Percentiles rank a stretch among this genome's conserved stretches.
These are phyloP conservation scores for Ascidia mentula DNA, from an alignment of 23 tunicate genomes.

Conservation along the genomic window DNA sequence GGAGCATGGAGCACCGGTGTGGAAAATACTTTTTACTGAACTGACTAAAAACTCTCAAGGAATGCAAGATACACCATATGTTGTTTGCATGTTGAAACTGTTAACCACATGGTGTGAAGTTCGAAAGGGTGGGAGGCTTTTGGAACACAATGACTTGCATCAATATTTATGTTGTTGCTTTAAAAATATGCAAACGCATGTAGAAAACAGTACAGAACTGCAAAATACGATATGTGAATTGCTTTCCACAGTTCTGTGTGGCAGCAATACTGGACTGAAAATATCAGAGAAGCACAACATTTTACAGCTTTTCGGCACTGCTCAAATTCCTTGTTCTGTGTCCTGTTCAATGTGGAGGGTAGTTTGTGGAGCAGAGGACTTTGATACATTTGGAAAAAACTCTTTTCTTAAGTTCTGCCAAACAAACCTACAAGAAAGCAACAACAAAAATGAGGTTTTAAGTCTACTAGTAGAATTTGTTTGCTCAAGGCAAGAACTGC, in stretches of 20 bases:
- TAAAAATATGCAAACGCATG: neutral
- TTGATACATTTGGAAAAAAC: neutral
- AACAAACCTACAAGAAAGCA: slow-evolving; percentile 20
- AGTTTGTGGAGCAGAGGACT: neutral
- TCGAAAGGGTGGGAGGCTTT: slow-evolving; percentile 9
- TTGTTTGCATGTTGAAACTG: slow-evolving; percentile 11
- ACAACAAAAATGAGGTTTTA: slow-evolving; percentile 7
- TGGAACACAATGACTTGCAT: slow-evolving; percentile 1
- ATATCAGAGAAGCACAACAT: neutral
- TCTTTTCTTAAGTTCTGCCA: slow-evolving; percentile 55
- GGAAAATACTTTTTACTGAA: slow-evolving; percentile 37
- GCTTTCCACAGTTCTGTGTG: slow-evolving; percentile 29
- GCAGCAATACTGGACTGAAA: slow-evolving; percentile 15
- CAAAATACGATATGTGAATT: slow-evolving; percentile 14
- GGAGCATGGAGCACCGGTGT: slow-evolving; percentile 35
- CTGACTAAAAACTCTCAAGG: slow-evolving; percentile 2
- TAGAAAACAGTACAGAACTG: neutral
- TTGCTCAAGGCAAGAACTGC: slow-evolving; percentile 9
- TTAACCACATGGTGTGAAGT: slow-evolving; percentile 59
- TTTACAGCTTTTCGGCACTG: neutral
- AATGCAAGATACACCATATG: neutral
- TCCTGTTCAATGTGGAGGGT: slow-evolving; percentile 19
- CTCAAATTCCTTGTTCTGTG: neutral
- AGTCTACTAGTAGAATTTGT: slow-evolving; percentile 23
- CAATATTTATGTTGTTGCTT: slow-evolving; percentile 6